Conservation (phyloP, 2,888 invertebrate species). For the Gymnoscelis rufifasciata region DNA sequence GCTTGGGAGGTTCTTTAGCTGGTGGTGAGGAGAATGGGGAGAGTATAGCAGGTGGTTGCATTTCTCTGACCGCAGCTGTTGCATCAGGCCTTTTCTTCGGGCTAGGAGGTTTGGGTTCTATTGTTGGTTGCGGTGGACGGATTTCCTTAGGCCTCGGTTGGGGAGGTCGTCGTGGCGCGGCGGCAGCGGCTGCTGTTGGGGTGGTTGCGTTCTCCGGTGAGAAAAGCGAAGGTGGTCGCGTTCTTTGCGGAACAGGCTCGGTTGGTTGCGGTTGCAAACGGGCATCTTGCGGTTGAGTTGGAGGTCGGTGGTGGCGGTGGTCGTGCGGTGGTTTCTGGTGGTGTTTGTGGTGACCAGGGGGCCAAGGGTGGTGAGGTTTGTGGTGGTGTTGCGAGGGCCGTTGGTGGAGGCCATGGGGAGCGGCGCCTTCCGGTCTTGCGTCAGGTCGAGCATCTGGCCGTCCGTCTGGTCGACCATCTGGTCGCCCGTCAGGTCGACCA, state of each 20-base stretch:
- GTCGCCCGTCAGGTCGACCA: slow-evolving; percentile 2
- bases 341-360: slow-evolving; percentile 51
- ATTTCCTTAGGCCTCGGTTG: slow-evolving; percentile 41
- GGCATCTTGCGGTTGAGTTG: slow-evolving; percentile 32
- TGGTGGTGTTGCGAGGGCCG: slow-evolving; percentile 49
- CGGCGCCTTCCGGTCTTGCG: slow-evolving; percentile 3
- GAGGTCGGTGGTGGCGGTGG: slow-evolving; percentile 57
- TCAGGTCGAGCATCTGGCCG: slow-evolving; percentile 1
- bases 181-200: slow-evolving; percentile 64
- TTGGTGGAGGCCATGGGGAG: slow-evolving; percentile 37
- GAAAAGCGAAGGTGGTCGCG: slow-evolving; percentile 81
- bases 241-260: slow-evolving; percentile 44
- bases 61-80: slow-evolving; percentile 55
- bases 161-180: slow-evolving; percentile 38
- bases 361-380: slow-evolving; percentile 53
- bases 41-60: slow-evolving; percentile 63
- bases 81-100: slow-evolving; percentile 62
- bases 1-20: slow-evolving; percentile 45
- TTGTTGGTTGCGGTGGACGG: slow-evolving; percentile 39
- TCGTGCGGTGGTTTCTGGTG: slow-evolving; percentile 60
- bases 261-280: slow-evolving; percentile 37
- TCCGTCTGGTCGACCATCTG: background rate
- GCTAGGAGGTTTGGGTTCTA: slow-evolving; percentile 41
- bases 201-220: slow-evolving; percentile 81
- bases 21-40: slow-evolving; percentile 76